Evolutionary conservation across 2,888 invertebrate genomes (phyloP), one percentile per base, ranked within the genome.

Genomic region (Dryocosmus kuriphilus): DNA sequence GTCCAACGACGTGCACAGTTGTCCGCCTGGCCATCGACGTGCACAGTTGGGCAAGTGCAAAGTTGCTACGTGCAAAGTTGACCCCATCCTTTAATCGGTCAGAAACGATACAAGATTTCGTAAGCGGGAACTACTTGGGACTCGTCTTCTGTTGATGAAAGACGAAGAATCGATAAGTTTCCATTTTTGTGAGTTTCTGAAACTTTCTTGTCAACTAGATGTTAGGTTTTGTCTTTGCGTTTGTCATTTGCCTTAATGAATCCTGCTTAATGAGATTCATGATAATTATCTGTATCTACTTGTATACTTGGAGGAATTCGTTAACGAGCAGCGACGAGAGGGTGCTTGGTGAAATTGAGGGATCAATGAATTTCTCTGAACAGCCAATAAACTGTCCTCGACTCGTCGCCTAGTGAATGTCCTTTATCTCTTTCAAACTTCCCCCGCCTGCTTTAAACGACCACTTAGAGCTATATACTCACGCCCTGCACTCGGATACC

Each of bases 171-270:
- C 32, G 71, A 67, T 62, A 67, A 67, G 22, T 78, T 30, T 22
- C 51, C 55, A 55, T 38, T 14, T 19, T 22, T 16, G 74, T 30
- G 73, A 60, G 76, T 63, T 60, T 67, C 74, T 76, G 38, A 77
- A 79, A 79, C 24, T 77, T 77, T 57, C 74, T 74, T 22, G 62
- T 67, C 74, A 67, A 71, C 77, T 30, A 51, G 55, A 77, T 79
- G 77, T 79, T 79, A 74, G 61, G 51, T 62, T 77, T 77, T 16
- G 71, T 60, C 61, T 67, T 38, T 14, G 71, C 55, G 76, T 60
- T 60, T 24, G 24, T 57, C 16, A 16, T 77, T 79, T 74, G 61
- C 57, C 74, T 79, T 65, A 63, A 63, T 55, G 35, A 65, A 76
- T 60, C 41, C 60, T 27, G 22, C 24, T 60, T 60, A 6, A 60